phyloP scores from a whole-genome alignment of 2,888 invertebrate species.

The Latrodectus elegans region DNA sequence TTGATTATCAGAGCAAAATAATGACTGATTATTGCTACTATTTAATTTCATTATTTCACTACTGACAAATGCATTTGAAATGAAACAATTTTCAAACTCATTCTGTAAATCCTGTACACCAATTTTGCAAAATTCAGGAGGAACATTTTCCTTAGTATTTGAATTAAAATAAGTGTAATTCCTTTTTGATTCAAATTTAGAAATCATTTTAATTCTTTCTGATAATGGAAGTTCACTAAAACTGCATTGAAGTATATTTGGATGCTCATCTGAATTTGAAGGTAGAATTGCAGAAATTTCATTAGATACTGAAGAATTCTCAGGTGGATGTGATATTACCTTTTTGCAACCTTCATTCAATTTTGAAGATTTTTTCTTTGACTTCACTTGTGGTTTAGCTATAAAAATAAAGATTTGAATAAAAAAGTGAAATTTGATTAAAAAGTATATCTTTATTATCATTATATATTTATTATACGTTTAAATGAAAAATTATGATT shows the following conservation, averaged over 20 bases:
- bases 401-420: neutral
- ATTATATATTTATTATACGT: too few species aligned
- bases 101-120: too few species aligned
- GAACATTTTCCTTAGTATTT: too few species aligned
- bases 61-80: too few species aligned
- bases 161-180: too few species aligned
- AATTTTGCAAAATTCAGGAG: too few species aligned
- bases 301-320: neutral
- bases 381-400: constrained; percentile 17
- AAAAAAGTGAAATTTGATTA: neutral
- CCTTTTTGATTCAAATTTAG: neutral
- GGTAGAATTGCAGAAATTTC: neutral
- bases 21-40: neutral
- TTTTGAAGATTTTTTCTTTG: neutral
- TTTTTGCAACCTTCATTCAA: neutral
- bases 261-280: neutral
- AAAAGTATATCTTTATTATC: too few species aligned
- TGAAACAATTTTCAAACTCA: too few species aligned
- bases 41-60: too few species aligned
- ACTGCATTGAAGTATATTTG: neutral
- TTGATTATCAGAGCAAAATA: neutral
- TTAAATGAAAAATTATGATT: too few species aligned
- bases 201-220: constrained; percentile 10
- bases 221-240: constrained; percentile 17
- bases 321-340: constrained; percentile 23